Conservation (phyloP, 2,113 vertebrate species). For the Antennarius striatus region DNA sequence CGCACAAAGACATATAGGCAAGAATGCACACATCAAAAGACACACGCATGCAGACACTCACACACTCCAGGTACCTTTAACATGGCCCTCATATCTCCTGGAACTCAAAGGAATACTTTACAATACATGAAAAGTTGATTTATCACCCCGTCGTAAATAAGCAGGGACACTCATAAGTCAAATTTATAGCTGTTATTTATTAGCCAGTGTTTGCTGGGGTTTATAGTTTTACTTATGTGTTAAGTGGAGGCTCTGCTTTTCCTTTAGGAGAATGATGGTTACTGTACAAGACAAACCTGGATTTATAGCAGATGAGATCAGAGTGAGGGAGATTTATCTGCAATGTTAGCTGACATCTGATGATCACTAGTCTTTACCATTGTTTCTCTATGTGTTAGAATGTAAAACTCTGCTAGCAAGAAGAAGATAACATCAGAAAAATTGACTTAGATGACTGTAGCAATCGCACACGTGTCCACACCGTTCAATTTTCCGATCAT, state of each 20-base stretch:
- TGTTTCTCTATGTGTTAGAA: conserved; percentile 7
- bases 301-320: conserved; percentile 64
- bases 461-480: neutral
- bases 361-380: conserved; percentile 20
- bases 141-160: conserved; percentile 53
- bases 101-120: conserved; percentile 33
- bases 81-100: conserved; percentile 30
- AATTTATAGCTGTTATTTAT: conserved; percentile 69
- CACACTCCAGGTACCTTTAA: conserved; percentile 52
- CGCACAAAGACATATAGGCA: conserved; percentile 17
- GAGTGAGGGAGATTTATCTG: conserved; percentile 55
- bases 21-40: conserved; percentile 52
- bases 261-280: conserved; percentile 31
- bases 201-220: conserved; percentile 22
- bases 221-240: conserved; percentile 33
- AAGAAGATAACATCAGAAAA: neutral
- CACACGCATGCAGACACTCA: conserved; percentile 46
- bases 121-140: conserved; percentile 50
- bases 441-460: neutral
- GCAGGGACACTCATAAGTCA: conserved; percentile 47
- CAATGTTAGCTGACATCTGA: conserved; percentile 32
- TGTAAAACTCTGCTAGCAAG: neutral
- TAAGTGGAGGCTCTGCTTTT: conserved; percentile 6
- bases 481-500: conserved; percentile 1
- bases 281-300: conserved; percentile 40